These are phyloP conservation scores for Hyperoodon ampullatus DNA, from an alignment of 2,113 vertebrate genomes.

Conservation along the genomic window DNA sequence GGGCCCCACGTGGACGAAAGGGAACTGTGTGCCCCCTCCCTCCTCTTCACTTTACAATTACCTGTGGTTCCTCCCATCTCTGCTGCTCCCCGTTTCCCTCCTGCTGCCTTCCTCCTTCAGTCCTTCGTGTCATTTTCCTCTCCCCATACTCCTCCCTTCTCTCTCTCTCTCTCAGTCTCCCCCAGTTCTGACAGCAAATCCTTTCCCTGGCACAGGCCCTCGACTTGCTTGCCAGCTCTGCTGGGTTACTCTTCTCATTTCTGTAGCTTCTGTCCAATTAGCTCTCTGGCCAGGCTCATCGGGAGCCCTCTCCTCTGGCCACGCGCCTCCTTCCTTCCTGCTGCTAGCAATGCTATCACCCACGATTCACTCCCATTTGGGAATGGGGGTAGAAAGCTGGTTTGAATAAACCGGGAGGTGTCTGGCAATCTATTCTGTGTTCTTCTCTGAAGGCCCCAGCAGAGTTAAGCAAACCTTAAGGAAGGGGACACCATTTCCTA, in stretches of 20 bases:
- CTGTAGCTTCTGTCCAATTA: constrained; percentile 70
- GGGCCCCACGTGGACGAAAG: not conserved
- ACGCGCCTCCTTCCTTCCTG: constrained; percentile 26
- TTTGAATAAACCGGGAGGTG: not conserved
- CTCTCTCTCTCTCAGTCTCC: not conserved
- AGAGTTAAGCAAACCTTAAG: constrained; percentile 64
- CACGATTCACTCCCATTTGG: constrained; percentile 41
- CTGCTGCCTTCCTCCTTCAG: not conserved
- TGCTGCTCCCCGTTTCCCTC: not conserved
- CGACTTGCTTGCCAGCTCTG: constrained; percentile 34
- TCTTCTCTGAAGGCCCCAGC: constrained; percentile 51
- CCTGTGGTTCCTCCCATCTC: not conserved
- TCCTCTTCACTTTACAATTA: not conserved
- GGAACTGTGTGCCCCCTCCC: not conserved
- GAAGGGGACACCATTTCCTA: constrained; percentile 67
- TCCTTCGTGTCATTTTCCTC: constrained; percentile 52
- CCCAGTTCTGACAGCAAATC: constrained; percentile 18
- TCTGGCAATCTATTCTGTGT: not conserved
- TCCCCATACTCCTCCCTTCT: not conserved
- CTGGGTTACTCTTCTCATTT: constrained; percentile 53
- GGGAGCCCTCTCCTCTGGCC: constrained; percentile 38
- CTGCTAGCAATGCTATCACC: not conserved
- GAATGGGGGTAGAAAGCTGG: constrained; percentile 53
- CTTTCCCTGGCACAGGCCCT: constrained; percentile 58
- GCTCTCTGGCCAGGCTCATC: constrained; percentile 41